phyloP scores from a whole-genome alignment of 2,797 vertebrate genomes.

The Betta splendens region DNA sequence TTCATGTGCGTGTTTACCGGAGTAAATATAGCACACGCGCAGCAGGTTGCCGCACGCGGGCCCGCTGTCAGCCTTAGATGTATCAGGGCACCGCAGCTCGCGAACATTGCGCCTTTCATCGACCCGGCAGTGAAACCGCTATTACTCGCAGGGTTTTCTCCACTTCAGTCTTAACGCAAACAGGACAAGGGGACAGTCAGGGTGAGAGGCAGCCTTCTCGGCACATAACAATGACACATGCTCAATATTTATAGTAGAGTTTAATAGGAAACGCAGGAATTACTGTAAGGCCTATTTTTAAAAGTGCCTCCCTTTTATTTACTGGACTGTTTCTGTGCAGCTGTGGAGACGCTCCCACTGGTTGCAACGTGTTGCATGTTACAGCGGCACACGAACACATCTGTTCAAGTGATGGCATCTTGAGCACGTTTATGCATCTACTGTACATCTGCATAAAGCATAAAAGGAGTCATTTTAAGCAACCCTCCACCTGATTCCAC shows the following conservation, averaged over 20 bases:
- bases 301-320: background rate
- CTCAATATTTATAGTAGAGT: constrained; percentile 23
- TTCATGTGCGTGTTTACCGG: constrained; percentile 22
- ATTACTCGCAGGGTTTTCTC: constrained; percentile 34
- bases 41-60: constrained; percentile 23
- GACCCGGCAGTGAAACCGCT: constrained; percentile 19
- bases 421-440: too few relatives aligned
- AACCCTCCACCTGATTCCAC: too few relatives aligned
- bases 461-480: too few relatives aligned
- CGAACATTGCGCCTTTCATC: constrained; percentile 39
- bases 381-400: too few relatives aligned
- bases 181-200: constrained; percentile 2
- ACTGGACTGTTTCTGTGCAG: too few relatives aligned
- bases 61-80: constrained; percentile 22
- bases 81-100: constrained; percentile 17
- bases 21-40: constrained; percentile 47
- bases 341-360: too few relatives aligned
- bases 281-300: constrained; percentile 5
- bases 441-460: too few relatives aligned
- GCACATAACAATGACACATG: constrained; percentile 23
- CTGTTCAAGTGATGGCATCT: too few relatives aligned
- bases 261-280: constrained; percentile 6
- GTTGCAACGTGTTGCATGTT: too few relatives aligned
- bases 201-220: constrained; percentile 12
- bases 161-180: constrained; percentile 13